Percentiles rank a stretch among this genome's conserved stretches.
These are phyloP conservation scores for Lacerta viridis DNA, from an alignment of 2,797 vertebrate genomes.

Conservation along the genomic window DNA sequence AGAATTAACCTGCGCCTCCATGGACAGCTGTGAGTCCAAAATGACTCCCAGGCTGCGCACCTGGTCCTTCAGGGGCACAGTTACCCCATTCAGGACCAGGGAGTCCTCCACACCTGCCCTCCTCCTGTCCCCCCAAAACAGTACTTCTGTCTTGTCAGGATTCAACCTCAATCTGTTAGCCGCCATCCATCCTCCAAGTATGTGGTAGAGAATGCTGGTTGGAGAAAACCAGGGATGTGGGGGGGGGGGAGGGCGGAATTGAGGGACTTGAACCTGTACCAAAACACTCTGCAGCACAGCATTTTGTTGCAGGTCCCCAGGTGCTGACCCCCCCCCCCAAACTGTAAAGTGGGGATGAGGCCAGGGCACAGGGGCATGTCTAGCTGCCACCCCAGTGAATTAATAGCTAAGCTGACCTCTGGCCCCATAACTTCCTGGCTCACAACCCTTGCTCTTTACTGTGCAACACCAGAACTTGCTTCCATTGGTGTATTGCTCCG, in stretches of 20 bases:
- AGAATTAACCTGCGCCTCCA: too few species aligned
- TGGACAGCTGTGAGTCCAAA: too few species aligned
- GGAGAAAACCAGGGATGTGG: not conserved
- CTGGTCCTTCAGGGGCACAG: too few species aligned
- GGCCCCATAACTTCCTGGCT: not conserved
- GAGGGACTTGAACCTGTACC: not conserved
- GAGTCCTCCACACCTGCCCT: too few species aligned
- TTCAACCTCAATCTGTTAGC: too few species aligned
- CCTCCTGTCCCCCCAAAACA: too few species aligned
- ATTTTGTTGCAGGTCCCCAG: not conserved
- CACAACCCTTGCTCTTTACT: not conserved
- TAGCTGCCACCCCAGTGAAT: not conserved
- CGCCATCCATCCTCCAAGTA: too few species aligned
- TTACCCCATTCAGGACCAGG: too few species aligned
- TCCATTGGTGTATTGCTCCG: not conserved
- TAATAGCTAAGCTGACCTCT: not conserved
- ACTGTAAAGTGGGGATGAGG: not conserved
- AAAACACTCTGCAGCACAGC: not conserved
- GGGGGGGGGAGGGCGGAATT: not conserved
- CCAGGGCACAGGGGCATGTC: not conserved
- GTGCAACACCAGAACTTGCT: not conserved
- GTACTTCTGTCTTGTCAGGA: too few species aligned
- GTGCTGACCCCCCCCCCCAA: not conserved
- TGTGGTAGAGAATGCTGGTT: not conserved
- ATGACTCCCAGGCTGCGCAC: too few species aligned